Conservation (phyloP, 2,888 invertebrate genomes). For the Apodemia mormo region DNA sequence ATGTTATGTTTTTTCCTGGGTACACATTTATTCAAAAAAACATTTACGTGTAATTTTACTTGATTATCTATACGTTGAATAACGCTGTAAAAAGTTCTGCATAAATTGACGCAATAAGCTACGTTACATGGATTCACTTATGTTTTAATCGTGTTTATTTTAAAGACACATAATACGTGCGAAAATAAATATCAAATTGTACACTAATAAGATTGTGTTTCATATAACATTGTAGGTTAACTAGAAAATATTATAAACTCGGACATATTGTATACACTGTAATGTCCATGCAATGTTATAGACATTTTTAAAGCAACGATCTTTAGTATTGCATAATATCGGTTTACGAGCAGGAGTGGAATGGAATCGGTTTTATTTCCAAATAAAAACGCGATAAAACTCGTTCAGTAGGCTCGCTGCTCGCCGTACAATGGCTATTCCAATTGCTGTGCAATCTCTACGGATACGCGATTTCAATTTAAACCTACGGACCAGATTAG, state of each 20-base stretch:
- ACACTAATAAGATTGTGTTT: too few relatives aligned
- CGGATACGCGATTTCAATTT: constrained; percentile 17
- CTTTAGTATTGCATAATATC: neutral
- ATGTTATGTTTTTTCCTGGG: too few relatives aligned
- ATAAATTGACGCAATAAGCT: too few relatives aligned
- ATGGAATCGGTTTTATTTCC: constrained; percentile 15
- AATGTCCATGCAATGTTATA: neutral
- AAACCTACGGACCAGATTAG: constrained; percentile 16
- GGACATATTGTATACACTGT: neutral
- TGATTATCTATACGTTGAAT: too few relatives aligned
- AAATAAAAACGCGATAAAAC: constrained; percentile 16
- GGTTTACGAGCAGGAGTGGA: neutral
- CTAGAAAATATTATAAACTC: neutral
- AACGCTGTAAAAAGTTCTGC: too few relatives aligned
- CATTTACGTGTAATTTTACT: too few relatives aligned
- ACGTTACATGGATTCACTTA: too few relatives aligned
- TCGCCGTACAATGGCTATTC: constrained; percentile 1
- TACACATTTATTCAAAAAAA: too few relatives aligned
- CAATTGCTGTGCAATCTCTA: constrained; percentile 17
- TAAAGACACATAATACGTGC: too few relatives aligned
- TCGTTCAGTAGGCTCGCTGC: constrained; percentile 13
- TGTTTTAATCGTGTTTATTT: too few relatives aligned
- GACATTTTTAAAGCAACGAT: neutral
- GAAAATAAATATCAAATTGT: too few relatives aligned
- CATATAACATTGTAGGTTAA: too few relatives aligned